These are phyloP conservation scores for Halocynthia roretzi DNA, from an alignment of 23 tunicate species.

Conservation along the genomic window DNA sequence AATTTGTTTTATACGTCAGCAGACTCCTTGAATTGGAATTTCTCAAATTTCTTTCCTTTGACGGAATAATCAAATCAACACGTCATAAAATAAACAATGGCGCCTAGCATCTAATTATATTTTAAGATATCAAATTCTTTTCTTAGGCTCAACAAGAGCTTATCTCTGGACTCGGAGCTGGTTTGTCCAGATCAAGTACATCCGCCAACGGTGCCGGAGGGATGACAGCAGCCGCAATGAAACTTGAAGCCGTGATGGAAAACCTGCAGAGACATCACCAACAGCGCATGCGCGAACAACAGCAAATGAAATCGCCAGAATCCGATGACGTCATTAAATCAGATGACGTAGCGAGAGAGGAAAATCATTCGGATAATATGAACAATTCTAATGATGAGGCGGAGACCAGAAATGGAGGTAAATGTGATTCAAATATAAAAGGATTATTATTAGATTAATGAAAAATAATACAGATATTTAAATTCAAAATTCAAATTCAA, in stretches of 20 bases:
- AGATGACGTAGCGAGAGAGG: slow-evolving; percentile 46
- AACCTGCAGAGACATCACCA: slow-evolving; percentile 76
- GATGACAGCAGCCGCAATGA: slow-evolving; percentile 42
- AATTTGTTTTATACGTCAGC: no score
- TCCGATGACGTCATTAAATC: slow-evolving; percentile 27
- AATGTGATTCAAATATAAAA: no score
- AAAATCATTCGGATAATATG: slow-evolving; percentile 6
- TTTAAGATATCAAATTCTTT: neutral
- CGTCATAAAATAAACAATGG: no score
- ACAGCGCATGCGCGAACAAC: slow-evolving; percentile 41
- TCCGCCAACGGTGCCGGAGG: slow-evolving; percentile 16
- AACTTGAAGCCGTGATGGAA: slow-evolving; percentile 95
- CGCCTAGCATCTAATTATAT: no score
- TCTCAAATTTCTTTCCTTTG: no score
- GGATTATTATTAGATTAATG: no score
- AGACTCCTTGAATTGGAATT: no score
- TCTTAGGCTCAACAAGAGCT: slow-evolving; percentile 70
- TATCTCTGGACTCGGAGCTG: slow-evolving; percentile 57
- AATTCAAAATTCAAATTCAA: no score
- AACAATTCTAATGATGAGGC: slow-evolving; percentile 14
- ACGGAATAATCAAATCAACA: no score
- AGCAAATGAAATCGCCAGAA: slow-evolving; percentile 22
- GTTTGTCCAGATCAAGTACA: slow-evolving; percentile 18
- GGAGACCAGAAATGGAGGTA: neutral
- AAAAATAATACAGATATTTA: no score